A percentile compares a stretch with the other conserved stretches of the same genome.
Evolutionary conservation across 2,888 invertebrate genomes (phyloP).

Genomic region (Orthonevra nobilis): DNA sequence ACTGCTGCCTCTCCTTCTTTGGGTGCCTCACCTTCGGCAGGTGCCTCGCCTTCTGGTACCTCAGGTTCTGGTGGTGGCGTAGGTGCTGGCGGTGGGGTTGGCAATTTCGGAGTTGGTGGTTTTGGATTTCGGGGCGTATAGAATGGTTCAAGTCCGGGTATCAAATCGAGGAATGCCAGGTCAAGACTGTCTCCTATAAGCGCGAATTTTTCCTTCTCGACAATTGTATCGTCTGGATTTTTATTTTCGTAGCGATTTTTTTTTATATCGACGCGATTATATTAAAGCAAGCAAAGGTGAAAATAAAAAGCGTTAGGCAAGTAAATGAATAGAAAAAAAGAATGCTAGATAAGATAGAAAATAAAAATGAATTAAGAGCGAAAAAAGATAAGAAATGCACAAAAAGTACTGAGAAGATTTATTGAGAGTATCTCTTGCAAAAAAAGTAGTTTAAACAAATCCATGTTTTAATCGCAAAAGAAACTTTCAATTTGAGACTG

Average conservation of each 20-base stretch:
- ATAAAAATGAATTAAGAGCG: slow-evolving; percentile 67
- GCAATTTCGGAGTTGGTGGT: slow-evolving; percentile 79
- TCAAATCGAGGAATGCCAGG: slow-evolving; percentile 93
- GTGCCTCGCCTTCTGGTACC: slow-evolving; percentile 75
- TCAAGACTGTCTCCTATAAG: slow-evolving; percentile 96
- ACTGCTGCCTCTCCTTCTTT: slow-evolving; percentile 71
- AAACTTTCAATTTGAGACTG: neutral
- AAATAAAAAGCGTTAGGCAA: slow-evolving; percentile 71
- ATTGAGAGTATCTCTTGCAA: neutral
- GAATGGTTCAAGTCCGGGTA: slow-evolving; percentile 83
- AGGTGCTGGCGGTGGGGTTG: slow-evolving; percentile 78
- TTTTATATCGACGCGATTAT: slow-evolving; percentile 37
- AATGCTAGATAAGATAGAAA: slow-evolving; percentile 53
- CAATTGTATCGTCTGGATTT: slow-evolving; percentile 88
- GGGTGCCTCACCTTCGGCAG: slow-evolving; percentile 74
- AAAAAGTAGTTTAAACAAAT: slow-evolving; percentile 22
- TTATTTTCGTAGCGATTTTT: slow-evolving; percentile 50
- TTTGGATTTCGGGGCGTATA: slow-evolving; percentile 80
- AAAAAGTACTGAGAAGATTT: slow-evolving; percentile 30
- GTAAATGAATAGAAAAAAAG: slow-evolving; percentile 67
- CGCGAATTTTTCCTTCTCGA: slow-evolving; percentile 95
- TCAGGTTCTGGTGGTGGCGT: slow-evolving; percentile 78
- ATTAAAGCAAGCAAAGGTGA: slow-evolving; percentile 59
- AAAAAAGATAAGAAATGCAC: slow-evolving; percentile 66
- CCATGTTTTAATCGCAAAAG: neutral